Base-by-base conservation (phyloP, 1,140 invertebrate genomes). In the Eulimnadia texana region DNA sequence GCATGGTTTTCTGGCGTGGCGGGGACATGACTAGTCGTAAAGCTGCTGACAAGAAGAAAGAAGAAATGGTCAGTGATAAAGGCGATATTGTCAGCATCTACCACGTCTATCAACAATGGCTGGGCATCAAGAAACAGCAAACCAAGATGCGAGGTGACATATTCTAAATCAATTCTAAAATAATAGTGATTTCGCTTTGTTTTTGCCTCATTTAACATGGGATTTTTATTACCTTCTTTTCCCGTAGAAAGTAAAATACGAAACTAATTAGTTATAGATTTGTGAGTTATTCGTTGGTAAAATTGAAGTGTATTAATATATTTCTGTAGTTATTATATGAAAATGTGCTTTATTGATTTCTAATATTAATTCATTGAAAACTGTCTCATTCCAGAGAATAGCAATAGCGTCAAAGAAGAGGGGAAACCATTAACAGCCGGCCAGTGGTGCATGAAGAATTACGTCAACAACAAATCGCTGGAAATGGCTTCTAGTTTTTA, bases 1-100 rank as follows among this genome's bases (percentile, higher is more conserved):
- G 55, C n/a, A 57, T 57, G 55, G 27, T 57, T 13, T 57, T 57
- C 22, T 57, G 55, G 55, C 55, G 55, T 10, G 55, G 55, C 28
- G 55, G 55, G 1, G 28, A 57, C 3, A 27, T 27, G 13, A 27
- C 27, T 29, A 29, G 9, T 57, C 55, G 55, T 20, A 27, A 57
- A 33, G 55, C 55, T n/a, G 27, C 55, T 19, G 55, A 57, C 22
- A 27, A 57, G 33, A 33, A 27, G 10, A 57, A 57, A 27, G 22
- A 29, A 11, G 9, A 57, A 10, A 28, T 28, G 11, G 27, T 33
- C 28, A 57, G 13, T 42, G 28, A 57, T 29, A 23, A 33, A 2
- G 55, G 55, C 11, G 55, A 57, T 20, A 57, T 57, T 11, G 16
- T 57, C 20, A 28, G 27, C 33, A 33, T 27, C 33, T 16, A 57